Base-by-base conservation (phyloP, 2,113 vertebrate genomes). In the Triplophysa tibetana region DNA sequence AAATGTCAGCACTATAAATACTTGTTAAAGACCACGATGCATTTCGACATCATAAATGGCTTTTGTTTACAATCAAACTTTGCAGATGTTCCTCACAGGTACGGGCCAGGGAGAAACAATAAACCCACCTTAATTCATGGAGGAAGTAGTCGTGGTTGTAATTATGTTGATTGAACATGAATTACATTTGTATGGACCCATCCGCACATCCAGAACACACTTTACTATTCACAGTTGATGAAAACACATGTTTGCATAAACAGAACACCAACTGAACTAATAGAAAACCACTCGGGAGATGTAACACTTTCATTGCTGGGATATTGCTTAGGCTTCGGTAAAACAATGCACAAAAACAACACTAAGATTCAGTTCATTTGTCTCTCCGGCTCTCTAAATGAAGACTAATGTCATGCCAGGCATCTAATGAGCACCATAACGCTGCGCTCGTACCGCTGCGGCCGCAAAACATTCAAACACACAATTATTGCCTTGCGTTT, bases 11-110 rank as follows among this genome's bases (percentile, higher is more conserved):
- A 84, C 80, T 0, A 29, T 65, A 83, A 82, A 86, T 88, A 87
- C n/a, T 87, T 86, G 86, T 87, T 86, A 88, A 85, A 67, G 41
- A 78, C 78, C 38, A 65, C 86, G 83, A 89, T 88, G 86, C 81
- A 86, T 81, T 79, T 60, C 58, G 1, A 54, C 17, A 16, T 16
- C 14, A 16, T 16, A 4, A 54, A 54, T 54, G 29, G 48, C 79
- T 90, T 88, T 86, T 87, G 78, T 89, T 90, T 86, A 84, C 73
- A 79, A 9, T 76, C 67, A 54, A 84, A 81, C 82, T 82, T 86
- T 81, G 81, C 62, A 70, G 83, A 75, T 82, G 82, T 88, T 85
- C 84, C 86, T 85, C 73, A 85, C 79, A 81, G 67, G 86, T 63
- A 77, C 1, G 2, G 38, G 69, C 81, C 81, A 33, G 73, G 80